These are phyloP conservation scores for Brachionus asplanchnoidis DNA, from an alignment of 1,140 invertebrate genomes.

Conservation along the genomic window DNA sequence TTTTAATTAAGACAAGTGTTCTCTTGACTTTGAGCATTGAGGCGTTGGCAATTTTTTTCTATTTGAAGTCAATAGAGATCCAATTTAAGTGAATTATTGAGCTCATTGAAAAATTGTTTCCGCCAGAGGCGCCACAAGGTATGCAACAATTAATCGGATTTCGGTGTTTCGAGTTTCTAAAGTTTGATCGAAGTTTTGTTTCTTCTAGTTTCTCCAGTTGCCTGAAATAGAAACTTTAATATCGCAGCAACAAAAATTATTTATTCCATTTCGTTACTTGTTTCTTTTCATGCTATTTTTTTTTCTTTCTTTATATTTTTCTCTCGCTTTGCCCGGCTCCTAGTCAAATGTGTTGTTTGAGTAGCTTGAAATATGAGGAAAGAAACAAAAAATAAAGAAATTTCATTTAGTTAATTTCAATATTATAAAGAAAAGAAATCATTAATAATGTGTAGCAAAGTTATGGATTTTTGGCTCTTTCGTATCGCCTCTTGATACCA, in stretches of 20 bases:
- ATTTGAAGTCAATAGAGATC: background rate
- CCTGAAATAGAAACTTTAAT: background rate
- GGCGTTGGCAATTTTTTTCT: background rate
- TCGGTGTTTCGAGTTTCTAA: background rate
- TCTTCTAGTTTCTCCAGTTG: background rate
- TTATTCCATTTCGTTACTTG: constrained; percentile 14
- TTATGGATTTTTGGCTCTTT: background rate
- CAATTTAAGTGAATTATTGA: background rate
- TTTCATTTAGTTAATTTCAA: background rate
- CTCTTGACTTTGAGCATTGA: background rate
- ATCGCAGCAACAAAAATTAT: background rate
- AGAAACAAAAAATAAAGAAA: background rate
- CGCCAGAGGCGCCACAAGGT: background rate
- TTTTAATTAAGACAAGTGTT: background rate
- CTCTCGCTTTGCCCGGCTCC: background rate
- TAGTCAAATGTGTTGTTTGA: background rate
- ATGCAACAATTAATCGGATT: constrained; percentile 1
- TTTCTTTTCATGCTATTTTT: background rate
- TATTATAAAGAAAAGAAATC: background rate
- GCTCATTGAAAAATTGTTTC: background rate
- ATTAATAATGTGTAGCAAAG: background rate
- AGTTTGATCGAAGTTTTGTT: background rate
- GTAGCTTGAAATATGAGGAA: constrained; percentile 1
- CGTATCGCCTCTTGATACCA: background rate
- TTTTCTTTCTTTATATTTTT: background rate